Evolutionary conservation across 2,797 vertebrate species (phyloP), one percentile per base, ranked within the genome.

Genomic region (Acanthornis magna): DNA sequence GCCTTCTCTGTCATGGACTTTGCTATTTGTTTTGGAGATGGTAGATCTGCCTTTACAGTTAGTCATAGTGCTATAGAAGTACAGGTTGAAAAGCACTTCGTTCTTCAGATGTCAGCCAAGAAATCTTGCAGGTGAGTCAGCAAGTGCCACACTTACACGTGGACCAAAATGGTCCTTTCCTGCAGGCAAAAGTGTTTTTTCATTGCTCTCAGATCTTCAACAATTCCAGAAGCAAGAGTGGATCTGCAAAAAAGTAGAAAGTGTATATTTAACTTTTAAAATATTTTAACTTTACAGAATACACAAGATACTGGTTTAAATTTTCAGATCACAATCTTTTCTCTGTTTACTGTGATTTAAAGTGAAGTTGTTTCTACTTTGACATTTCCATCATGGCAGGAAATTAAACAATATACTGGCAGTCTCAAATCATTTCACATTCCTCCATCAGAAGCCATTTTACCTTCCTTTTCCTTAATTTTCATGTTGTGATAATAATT

Each of bases 1-100:
- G n/a, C 96, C 97, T 94, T 95, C 95, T 91, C 95, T 92, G 60
- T 94, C 71, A 60, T 93, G 86, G 77, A 83, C 70, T 88, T 95
- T 95, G 75, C 76, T 93, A 27, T 95, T 98, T 88, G 93, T 90
- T 97, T 97, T 97, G 89, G 78, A 95, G 53, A 93, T 62, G 60
- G 96, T 62, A 96, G 96, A 95, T 86, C 96, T 98, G 94, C 97
- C 98, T 97, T 98, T 98, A 94, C 97, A 98, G 96, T 98, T 97
- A 96, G 98, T 98, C 98, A 98, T 98, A 97, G 97, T 98, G 98
- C 96, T 97, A 96, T 94, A 80, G 87, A 96, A 96, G 63, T 91
- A 84, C 16, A 92, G 45, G 74, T 79, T 93, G 86, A 85, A 89
- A 95, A 93, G 93, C 63, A 81, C 93, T 91, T 94, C 6, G 57